phyloP scores from a whole-genome alignment of 2,113 vertebrate species.

The Varanus komodoensis region DNA sequence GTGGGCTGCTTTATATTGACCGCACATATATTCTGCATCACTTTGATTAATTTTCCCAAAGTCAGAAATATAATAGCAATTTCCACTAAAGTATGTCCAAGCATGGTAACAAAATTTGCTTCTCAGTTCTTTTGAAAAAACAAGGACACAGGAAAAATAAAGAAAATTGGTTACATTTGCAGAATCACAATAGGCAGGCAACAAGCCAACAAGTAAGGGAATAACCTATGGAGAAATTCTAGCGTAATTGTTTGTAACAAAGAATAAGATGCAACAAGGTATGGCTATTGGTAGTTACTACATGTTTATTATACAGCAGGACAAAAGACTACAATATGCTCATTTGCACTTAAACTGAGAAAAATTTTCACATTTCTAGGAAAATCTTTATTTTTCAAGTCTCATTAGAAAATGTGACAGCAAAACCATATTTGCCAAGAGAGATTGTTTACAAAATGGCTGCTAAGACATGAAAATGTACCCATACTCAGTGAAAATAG shows the following conservation, averaged over 20 bases:
- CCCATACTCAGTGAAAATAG: background rate
- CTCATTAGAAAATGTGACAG: background rate
- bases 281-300: background rate
- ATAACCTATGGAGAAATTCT: background rate
- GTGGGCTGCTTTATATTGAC: background rate
- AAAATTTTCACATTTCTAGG: background rate
- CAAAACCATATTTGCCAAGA: background rate
- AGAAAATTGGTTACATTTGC: background rate
- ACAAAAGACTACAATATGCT: background rate
- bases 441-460: background rate
- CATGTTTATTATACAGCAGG: background rate
- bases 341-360: background rate
- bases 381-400: background rate
- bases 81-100: slow-evolving; percentile 30
- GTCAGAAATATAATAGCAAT: slow-evolving; percentile 28
- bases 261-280: background rate
- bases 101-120: slow-evolving; percentile 22
- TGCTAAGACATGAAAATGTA: background rate
- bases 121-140: slow-evolving; percentile 17
- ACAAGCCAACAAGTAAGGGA: background rate
- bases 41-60: slow-evolving; percentile 30
- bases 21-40: slow-evolving; percentile 34
- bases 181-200: background rate
- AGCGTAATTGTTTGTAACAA: background rate
- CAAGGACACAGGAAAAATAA: background rate